phyloP scores from a whole-genome alignment of 2,888 invertebrate genomes.

The Thymelicus acteon region DNA sequence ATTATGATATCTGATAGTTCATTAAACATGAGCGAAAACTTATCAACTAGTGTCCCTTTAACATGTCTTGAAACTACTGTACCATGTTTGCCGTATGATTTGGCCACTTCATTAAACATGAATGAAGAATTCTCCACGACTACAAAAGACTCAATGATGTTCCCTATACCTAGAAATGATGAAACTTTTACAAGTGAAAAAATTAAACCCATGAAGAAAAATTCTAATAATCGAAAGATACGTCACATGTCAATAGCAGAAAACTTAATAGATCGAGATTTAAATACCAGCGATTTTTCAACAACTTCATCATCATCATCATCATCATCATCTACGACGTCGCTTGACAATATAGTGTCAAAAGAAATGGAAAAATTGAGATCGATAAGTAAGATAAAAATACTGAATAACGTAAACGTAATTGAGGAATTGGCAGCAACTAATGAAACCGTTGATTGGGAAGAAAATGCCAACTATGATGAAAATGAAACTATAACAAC shows the following conservation, averaged over 20 bases:
- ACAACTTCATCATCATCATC: background rate
- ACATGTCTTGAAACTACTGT: slow-evolving; percentile 62
- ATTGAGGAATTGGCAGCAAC: slow-evolving; percentile 25
- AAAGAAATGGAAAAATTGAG: slow-evolving; percentile 56
- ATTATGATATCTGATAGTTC: slow-evolving; percentile 52
- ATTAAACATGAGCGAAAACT: slow-evolving; percentile 53
- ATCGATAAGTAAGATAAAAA: slow-evolving; percentile 47
- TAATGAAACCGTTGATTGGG: slow-evolving; percentile 48
- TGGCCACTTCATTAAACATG: slow-evolving; percentile 39
- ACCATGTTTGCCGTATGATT: slow-evolving; percentile 62
- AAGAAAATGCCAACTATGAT: slow-evolving; percentile 46
- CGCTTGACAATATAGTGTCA: slow-evolving; percentile 42
- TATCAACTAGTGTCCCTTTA: slow-evolving; percentile 49
- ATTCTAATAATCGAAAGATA: background rate
- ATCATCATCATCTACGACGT: background rate
- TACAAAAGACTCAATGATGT: background rate
- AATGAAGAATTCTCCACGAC: background rate
- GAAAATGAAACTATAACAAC: slow-evolving; percentile 34
- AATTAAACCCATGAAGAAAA: slow-evolving; percentile 14
- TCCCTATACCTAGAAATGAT: background rate
- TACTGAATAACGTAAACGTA: background rate
- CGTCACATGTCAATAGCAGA: slow-evolving; percentile 10
- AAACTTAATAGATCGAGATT: slow-evolving; percentile 40
- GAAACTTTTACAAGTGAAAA: background rate
- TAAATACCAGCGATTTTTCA: slow-evolving; percentile 9